Evolutionary conservation across 1,140 invertebrate species (phyloP).

Genomic region (Conopomorpha cramerella): DNA sequence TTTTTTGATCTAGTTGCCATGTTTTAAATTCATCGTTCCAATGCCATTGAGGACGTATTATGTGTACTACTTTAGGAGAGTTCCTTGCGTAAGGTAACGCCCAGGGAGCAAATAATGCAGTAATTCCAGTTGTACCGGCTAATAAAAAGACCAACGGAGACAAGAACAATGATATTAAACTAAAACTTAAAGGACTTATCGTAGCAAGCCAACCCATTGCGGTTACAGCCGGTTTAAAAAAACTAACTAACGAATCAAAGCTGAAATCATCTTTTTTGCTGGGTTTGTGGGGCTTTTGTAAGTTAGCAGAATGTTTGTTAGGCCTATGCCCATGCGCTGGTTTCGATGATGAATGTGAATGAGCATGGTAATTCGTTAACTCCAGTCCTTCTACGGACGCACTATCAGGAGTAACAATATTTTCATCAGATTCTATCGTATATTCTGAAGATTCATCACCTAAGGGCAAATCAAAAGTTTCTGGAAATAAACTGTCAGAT

Average conservation of each 20-base stretch:
- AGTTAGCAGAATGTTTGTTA: conserved; percentile 10
- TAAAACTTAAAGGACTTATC: conserved; percentile 39
- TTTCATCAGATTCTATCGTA: conserved; percentile 29
- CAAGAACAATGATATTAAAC: conserved; percentile 32
- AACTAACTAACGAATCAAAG: conserved; percentile 28
- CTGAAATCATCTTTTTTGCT: conserved; percentile 31
- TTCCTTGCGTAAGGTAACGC: conserved; percentile 29
- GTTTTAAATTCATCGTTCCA: conserved; percentile 32
- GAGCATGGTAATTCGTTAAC: conserved; percentile 32
- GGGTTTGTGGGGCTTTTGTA: conserved; percentile 3
- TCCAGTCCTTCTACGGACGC: conserved; percentile 30
- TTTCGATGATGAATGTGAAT: conserved; percentile 11
- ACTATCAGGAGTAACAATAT: conserved; percentile 16
- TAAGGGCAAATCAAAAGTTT: conserved; percentile 26
- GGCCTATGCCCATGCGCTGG: conserved; percentile 25
- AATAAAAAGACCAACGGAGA: conserved; percentile 38
- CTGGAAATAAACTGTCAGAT: conserved; percentile 28
- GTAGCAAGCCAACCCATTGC: conserved; percentile 36
- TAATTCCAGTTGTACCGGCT: conserved; percentile 29
- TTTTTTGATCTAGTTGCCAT: conserved; percentile 21
- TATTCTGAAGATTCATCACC: conserved; percentile 28
- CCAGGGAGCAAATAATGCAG: conserved; percentile 31
- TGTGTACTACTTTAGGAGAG: conserved; percentile 22
- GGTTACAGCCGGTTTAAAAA: conserved; percentile 33
- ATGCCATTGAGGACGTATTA: conserved; percentile 27